Base-by-base conservation (phyloP, 2,113 vertebrate genomes). In the Rynchops niger region DNA sequence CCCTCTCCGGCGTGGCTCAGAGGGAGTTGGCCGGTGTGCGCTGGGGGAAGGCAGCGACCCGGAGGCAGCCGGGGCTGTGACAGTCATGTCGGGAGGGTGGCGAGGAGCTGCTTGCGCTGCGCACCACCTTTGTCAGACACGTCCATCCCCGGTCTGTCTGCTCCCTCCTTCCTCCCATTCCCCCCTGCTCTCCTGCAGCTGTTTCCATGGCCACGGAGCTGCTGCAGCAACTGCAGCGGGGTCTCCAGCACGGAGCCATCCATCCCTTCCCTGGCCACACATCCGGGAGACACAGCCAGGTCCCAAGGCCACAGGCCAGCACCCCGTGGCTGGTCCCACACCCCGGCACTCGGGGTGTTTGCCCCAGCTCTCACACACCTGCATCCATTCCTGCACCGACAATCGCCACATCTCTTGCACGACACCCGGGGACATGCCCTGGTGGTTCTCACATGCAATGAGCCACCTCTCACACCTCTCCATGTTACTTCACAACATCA, bases 191-290 rank as follows among this genome's bases (percentile, higher is more conserved):
- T 50, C 80, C 61, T 1, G 36, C 72, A 52, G 88, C 49, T 45
- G 93, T 94, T 92, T 92, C 93, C 93, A 91, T 92, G 93, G 89
- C 56, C 93, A 94, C 84, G 13, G 66, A 88, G 73, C 79, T 80
- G 73, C 79, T 42, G 93, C 73, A 5, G 88, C 66, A 80, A n/a
- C 59, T 3, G 1, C 65, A 61, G 78, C 19, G 5, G 77, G 71
- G 71, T 61, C 58, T 43, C 59, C 6, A 0, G 38, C 49, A 77
- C n/a, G 0, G 6, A 67, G 47, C 14, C 4, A 0, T 5, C 17
- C 21, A 45, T 45, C 47, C 66, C 29, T 63, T 30, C 27, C 36
- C 10, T 1, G 2, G 23, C 53, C 78, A 72, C 3, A 1, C 4
- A 14, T 3, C 30, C 1, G 0, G 49, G 25, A 10, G 25, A 10